Base-by-base conservation (phyloP, 2,888 invertebrate species). In the Synanthedon myopaeformis region DNA sequence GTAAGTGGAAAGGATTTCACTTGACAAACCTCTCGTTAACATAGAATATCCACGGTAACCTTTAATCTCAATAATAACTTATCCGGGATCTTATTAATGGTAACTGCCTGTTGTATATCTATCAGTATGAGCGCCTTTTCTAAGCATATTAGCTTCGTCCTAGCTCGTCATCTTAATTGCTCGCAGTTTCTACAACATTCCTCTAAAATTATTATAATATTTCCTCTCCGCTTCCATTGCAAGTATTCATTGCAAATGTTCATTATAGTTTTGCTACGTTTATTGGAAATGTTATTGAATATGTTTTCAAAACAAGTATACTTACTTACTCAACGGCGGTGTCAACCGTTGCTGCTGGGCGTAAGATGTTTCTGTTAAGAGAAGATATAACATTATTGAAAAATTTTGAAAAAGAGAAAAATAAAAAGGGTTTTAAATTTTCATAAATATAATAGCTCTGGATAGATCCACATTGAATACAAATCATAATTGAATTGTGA, bases 31-130 rank as follows among this genome's bases (percentile, higher is more conserved):
- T 13, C 45, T 45, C 45, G 45, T 45, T 45, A 45, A 45, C 45
- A 45, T 45, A 45, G 45, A 45, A 45, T 13, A 45, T 53, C 53
- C 51, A 28, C 13, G 45, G 23, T 55, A 50, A 55, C 51, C 55
- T 55, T 55, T 55, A 55, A 55, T 55, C 53, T 48, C 53, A 19
- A 51, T 53, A 51, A 55, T 53, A 53, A 57, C 50, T 55, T 52
- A 28, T 42, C 35, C 51, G 49, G 42, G 51, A 45, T 54, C 54
- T 54, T 51, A 56, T 35, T 35, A 35, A 35, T 35, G 35, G 35
- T 35, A 35, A 35, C 35, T 35, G 35, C 35, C 35, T 35, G 35
- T 35, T 35, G 35, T 35, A 35, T 35, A 35, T 45, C 45, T 45
- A 45, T 45, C 45, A 45, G 45, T 45, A 4, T 8, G 45, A 45